Conservation (phyloP, 1,140 invertebrate genomes). For the Araneus ventricosus region DNA sequence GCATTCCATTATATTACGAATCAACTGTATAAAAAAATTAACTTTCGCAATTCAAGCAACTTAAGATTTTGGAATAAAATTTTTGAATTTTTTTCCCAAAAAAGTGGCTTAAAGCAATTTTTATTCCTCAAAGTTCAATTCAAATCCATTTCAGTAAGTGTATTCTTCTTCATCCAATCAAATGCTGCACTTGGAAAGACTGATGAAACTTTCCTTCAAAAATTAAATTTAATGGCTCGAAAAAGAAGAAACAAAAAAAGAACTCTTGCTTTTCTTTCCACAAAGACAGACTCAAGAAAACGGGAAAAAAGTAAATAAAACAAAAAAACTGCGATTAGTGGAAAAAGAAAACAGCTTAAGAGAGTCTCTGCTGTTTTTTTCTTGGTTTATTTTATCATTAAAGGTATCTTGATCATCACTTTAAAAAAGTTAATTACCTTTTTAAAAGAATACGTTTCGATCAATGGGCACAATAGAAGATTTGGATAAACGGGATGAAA, state of each 20-base stretch:
- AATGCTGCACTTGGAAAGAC: conserved; percentile 17
- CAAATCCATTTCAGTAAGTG: not conserved
- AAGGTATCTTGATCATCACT: not conserved
- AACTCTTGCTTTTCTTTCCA: not conserved
- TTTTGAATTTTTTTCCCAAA: too few relatives aligned
- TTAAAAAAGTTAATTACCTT: conserved; percentile 29
- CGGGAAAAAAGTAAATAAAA: not conserved
- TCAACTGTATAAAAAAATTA: too few relatives aligned
- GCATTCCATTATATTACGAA: too few relatives aligned
- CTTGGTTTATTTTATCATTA: conserved; percentile 17
- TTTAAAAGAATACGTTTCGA: not conserved
- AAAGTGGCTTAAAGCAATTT: not conserved
- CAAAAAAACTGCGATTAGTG: not conserved
- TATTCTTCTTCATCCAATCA: not conserved
- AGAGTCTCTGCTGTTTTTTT: not conserved
- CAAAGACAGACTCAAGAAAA: not conserved
- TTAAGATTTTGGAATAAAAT: too few relatives aligned
- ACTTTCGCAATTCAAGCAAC: too few relatives aligned
- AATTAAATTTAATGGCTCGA: conserved; percentile 16
- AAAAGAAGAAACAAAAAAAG: not conserved
- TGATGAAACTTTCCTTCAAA: conserved; percentile 10
- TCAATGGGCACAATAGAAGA: not conserved
- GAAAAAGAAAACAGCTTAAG: conserved; percentile 10
- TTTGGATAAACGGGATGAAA: not conserved
- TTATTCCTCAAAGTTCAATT: not conserved